phyloP scores from a whole-genome alignment of 53 echinoderm and acorn worm genomes.

The Apostichopus leukothele region DNA sequence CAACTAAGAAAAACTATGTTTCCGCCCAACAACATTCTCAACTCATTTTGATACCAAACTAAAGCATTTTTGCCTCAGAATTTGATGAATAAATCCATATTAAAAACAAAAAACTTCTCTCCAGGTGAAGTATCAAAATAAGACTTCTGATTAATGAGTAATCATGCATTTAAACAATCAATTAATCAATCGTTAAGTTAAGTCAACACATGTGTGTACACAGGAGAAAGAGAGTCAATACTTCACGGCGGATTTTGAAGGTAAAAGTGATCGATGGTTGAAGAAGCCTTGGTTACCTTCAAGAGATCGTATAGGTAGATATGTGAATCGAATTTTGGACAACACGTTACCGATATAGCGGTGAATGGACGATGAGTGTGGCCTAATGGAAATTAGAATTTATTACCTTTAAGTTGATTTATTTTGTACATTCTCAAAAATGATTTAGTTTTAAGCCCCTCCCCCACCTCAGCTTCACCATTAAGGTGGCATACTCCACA shows the following conservation, averaged over 20 bases:
- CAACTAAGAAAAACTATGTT: not conserved
- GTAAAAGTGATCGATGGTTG: not conserved
- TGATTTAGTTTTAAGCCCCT: no score
- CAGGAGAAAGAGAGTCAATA: not conserved
- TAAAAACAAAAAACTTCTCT: not conserved
- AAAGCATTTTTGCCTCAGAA: no score
- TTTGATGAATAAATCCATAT: not conserved
- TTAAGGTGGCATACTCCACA: no score
- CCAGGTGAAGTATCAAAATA: not conserved
- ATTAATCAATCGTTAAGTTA: slow-evolving; percentile 38
- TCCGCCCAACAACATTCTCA: not conserved
- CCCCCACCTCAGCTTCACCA: no score
- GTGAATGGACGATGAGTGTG: no score
- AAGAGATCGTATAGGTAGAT: no score
- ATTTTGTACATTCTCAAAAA: no score
- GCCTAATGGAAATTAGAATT: no score
- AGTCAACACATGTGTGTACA: slow-evolving; percentile 23
- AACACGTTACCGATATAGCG: no score
- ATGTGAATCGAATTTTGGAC: no score
- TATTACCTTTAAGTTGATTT: no score
- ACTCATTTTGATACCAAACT: not conserved
- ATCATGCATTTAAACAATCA: slow-evolving; percentile 17
- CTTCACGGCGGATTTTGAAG: not conserved
- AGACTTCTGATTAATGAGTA: slow-evolving; percentile 33
- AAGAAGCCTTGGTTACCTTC: no score